Evolutionary conservation across 2,888 invertebrate genomes (phyloP), one percentile per base, ranked within the genome.

Genomic region (Apoderus coryli): DNA sequence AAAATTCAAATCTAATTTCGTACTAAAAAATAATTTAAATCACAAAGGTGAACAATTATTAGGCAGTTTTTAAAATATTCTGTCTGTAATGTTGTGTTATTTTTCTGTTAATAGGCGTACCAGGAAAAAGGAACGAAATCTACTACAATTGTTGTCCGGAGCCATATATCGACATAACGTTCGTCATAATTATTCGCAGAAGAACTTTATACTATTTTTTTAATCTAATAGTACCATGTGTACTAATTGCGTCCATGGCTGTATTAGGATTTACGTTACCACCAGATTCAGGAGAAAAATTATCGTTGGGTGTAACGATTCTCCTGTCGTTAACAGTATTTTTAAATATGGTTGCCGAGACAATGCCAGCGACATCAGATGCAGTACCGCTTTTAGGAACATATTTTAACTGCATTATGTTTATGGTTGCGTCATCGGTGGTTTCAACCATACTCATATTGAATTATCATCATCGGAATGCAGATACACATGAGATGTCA

Each of bases 371-470:
- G 53, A 93, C 93, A 38, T 92, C 92, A 40, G 88, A 88, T 61
- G 86, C 86, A 47, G 86, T 88, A 53, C 85, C 85, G 45, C 69
- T 85, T 49, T 68, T 85, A 48, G 93, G 93, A 58, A 89, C 93
- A 49, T 95, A 95, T 70, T 95, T 95, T 77, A 93, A 93, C 69
- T 92, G 92, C 71, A 93, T 93, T 65, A 95, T 95, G 95, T 88
- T 95, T 66, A 93, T 95, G 92, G 93, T 93, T 64, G 92, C 93
- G 37, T 88, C 92, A 41, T 93, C 93, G 42, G 93, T 95, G 60
- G 89, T 93, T 49, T 73, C 92, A 52, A 95, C 95, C 31, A 92
- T 95, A 46, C 80, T 93, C 48, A 92, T 95, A 47, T 74, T 95
- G 45, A 95, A 95, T 67, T 93, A 89, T 63, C 95, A 95, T 63